Conservation (phyloP, 1,140 invertebrate species). For the Varroa destructor region DNA sequence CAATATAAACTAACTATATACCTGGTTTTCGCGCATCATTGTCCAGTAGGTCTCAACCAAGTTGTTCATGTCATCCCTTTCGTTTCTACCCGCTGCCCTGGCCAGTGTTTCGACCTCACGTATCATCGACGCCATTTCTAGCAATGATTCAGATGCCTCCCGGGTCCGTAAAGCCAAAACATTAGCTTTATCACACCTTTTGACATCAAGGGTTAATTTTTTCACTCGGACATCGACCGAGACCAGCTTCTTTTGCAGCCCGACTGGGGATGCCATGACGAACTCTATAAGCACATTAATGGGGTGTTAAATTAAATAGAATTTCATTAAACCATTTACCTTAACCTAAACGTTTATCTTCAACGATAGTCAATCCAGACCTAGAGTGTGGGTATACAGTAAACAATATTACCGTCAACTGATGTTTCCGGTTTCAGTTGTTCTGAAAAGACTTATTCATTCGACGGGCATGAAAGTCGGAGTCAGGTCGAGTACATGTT, state of each 20-base stretch:
- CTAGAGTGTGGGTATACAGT: no score
- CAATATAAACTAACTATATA: neutral
- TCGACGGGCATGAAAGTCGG: no score
- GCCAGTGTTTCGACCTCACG: neutral
- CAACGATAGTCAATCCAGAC: no score
- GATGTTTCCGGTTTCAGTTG: no score
- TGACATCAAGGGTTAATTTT: neutral
- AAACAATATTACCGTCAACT: no score
- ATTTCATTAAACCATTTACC: no score
- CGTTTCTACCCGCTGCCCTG: neutral
- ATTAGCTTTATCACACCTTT: neutral
- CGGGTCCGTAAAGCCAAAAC: conserved; percentile 2
- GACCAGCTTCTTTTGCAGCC: conserved; percentile 20
- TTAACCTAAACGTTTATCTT: no score
- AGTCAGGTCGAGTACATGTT: no score
- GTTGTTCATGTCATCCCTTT: conserved; percentile 10
- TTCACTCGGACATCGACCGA: conserved; percentile 12
- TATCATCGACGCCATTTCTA: neutral
- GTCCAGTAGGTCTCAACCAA: conserved; percentile 18
- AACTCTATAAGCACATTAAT: no score
- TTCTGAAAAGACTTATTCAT: no score
- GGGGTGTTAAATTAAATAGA: no score
- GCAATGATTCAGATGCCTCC: neutral
- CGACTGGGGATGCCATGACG: conserved; percentile 2
- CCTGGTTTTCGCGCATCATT: conserved; percentile 27